Percentiles rank a stretch among this genome's conserved stretches.
Conservation (phyloP, 2,113 vertebrate species). For the Aegotheles bennettii region DNA sequence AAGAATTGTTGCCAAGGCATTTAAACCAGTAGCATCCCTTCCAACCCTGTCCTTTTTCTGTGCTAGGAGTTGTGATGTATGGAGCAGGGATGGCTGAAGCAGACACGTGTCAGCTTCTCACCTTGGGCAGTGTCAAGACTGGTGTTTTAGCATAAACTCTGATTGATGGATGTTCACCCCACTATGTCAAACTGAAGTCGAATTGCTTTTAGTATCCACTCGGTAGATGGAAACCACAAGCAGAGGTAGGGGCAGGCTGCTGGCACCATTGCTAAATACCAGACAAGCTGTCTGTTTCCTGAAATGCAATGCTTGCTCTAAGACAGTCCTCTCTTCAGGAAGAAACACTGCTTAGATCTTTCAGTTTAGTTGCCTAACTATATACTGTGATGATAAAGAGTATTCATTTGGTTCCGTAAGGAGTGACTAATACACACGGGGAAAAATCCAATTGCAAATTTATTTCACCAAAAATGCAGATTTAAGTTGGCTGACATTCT, state of each 20-base stretch:
- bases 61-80: rapidly evolving
- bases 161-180: background rate
- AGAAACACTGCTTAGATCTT: background rate
- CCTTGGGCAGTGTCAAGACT: background rate
- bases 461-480: background rate
- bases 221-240: background rate
- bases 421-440: background rate
- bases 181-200: background rate
- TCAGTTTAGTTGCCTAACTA: background rate
- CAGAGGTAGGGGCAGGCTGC: background rate
- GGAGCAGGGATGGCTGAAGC: background rate
- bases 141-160: background rate
- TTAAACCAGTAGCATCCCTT: background rate
- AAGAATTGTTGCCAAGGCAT: background rate
- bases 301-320: background rate
- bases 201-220: rapidly evolving
- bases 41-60: background rate
- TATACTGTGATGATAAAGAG: background rate
- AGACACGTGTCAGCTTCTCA: background rate
- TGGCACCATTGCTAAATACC: background rate
- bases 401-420: background rate
- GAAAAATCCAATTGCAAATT: background rate
- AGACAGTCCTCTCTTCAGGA: background rate
- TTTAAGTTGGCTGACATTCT: background rate
- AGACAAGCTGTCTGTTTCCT: background rate